A percentile compares a stretch with the other conserved stretches of the same genome.
phyloP scores from a whole-genome alignment of 2,797 vertebrate genomes.

The Vireo griseus region DNA sequence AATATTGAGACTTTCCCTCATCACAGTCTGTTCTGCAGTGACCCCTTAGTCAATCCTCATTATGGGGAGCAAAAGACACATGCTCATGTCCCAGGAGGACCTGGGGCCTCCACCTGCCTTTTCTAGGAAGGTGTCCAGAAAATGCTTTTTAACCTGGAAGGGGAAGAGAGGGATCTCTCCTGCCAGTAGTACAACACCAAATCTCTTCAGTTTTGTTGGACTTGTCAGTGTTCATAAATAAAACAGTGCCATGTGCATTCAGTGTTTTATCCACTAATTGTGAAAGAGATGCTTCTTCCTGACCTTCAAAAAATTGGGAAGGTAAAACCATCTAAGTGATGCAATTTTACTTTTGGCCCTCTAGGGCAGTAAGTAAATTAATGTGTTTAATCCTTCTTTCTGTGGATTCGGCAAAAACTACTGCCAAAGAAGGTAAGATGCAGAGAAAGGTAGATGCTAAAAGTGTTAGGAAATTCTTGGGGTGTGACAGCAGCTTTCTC shows the following conservation, averaged over 20 bases:
- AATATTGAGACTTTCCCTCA: background rate
- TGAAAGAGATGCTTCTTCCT: background rate
- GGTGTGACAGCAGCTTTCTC: background rate
- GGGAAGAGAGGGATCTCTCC: background rate
- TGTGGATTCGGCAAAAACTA: background rate
- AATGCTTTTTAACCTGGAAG: background rate
- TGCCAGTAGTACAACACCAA: background rate
- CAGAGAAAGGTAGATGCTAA: background rate
- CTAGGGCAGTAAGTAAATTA: background rate
- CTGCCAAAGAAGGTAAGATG: background rate
- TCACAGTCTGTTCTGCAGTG: background rate
- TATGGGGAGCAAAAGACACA: background rate
- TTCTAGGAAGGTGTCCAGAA: background rate
- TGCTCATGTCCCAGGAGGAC: background rate
- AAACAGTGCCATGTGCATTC: background rate
- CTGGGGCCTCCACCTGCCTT: background rate
- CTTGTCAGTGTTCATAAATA: background rate
- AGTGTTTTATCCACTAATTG: background rate
- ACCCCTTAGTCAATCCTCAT: rapidly evolving
- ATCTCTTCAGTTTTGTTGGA: background rate
- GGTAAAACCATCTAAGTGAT: background rate
- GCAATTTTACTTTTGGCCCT: background rate
- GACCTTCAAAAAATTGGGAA: background rate
- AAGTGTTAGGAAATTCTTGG: background rate
- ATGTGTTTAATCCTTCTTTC: background rate